These are phyloP conservation scores for Pedionomus torquatus DNA, from an alignment of 2,113 vertebrate species.

Conservation along the genomic window DNA sequence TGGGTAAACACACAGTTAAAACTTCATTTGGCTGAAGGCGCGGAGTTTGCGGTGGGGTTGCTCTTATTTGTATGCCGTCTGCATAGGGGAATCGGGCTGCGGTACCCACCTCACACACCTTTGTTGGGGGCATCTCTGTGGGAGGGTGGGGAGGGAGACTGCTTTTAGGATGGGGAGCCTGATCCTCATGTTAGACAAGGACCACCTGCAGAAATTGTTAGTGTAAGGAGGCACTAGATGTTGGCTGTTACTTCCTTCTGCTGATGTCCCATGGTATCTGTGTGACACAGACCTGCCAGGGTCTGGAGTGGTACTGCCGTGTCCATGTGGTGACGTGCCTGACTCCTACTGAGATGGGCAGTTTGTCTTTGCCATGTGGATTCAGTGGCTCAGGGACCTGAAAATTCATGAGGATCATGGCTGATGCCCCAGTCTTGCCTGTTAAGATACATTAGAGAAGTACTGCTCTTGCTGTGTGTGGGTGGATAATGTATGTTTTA, in stretches of 20 bases:
- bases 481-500: background rate
- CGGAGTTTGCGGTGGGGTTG: background rate
- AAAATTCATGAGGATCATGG: rapidly evolving
- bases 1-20: slow-evolving; percentile 46
- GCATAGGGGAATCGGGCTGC: background rate
- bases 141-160: background rate
- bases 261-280: rapidly evolving
- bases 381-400: background rate
- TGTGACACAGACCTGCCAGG: background rate
- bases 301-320: background rate
- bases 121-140: rapidly evolving
- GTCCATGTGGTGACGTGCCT: rapidly evolving
- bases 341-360: rapidly evolving
- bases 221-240: background rate
- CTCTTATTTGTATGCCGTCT: background rate
- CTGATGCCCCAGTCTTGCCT: background rate
- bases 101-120: rapidly evolving
- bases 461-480: background rate
- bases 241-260: background rate
- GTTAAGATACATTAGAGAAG: background rate
- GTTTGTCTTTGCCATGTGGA: background rate
- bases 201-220: background rate
- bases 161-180: background rate
- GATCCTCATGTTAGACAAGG: rapidly evolving
- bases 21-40: slow-evolving; percentile 15